Evolutionary conservation across 2,113 vertebrate species (phyloP).

Genomic region (Echinops telfairi): DNA sequence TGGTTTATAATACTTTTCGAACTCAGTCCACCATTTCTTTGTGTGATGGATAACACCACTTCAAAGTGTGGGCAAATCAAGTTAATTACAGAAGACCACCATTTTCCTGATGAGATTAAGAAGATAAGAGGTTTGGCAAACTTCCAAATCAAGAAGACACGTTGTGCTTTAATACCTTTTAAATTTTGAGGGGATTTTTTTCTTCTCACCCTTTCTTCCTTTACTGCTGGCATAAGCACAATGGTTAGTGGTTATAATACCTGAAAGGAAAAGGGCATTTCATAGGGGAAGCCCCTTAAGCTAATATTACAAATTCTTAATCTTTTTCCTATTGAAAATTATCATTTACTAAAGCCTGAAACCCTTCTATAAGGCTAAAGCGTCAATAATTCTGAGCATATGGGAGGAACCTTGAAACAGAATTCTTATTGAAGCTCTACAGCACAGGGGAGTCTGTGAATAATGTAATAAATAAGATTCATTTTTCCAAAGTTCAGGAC

Average conservation of each 20-base stretch:
- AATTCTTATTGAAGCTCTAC: neutral
- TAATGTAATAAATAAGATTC: conserved; percentile 27
- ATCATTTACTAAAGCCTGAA: neutral
- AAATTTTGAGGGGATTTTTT: conserved; percentile 27
- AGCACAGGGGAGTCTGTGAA: neutral
- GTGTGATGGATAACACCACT: neutral
- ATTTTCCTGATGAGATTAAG: conserved; percentile 58
- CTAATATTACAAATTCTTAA: neutral
- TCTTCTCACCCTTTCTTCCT: neutral
- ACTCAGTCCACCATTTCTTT: neutral
- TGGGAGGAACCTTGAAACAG: neutral
- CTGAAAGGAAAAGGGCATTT: conserved; percentile 23
- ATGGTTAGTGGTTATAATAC: neutral
- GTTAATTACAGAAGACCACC: conserved; percentile 13
- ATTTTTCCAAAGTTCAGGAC: conserved; percentile 30
- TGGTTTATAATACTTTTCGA: neutral
- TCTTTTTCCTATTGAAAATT: conserved; percentile 34
- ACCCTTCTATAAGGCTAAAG: conserved; percentile 34
- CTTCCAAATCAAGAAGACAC: conserved; percentile 37
- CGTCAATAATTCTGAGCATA: neutral
- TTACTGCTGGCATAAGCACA: conserved; percentile 47
- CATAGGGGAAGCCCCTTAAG: neutral
- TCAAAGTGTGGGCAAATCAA: conserved; percentile 20
- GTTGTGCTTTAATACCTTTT: conserved; percentile 18
- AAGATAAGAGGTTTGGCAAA: conserved; percentile 19